Conservation (phyloP, 2,797 vertebrate species). For the Sciaenops ocellatus region DNA sequence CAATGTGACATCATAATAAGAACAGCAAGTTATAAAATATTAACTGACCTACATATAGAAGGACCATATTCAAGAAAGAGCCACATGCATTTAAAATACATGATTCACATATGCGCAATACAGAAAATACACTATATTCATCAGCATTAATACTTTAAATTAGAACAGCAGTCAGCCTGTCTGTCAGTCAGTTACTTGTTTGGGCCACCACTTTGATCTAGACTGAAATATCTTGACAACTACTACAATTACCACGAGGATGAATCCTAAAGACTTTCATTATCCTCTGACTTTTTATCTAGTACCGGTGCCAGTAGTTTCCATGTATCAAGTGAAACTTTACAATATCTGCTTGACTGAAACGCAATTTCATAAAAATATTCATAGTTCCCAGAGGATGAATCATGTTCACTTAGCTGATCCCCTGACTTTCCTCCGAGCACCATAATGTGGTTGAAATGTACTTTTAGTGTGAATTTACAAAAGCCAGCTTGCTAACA, state of each 20-base stretch:
- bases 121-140: slow-evolving; percentile 12
- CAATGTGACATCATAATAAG: slow-evolving; percentile 2
- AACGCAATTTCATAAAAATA: too few species aligned
- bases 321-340: background rate
- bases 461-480: background rate
- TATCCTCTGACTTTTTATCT: background rate
- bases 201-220: background rate
- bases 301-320: background rate
- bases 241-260: too few species aligned
- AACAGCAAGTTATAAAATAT: slow-evolving; percentile 41
- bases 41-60: slow-evolving; percentile 30
- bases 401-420: background rate
- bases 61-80: background rate
- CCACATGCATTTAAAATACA: slow-evolving; percentile 28
- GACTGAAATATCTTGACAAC: background rate
- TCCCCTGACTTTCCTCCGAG: background rate
- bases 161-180: too few species aligned
- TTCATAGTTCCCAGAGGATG: background rate
- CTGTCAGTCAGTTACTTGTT: background rate
- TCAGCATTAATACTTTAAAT: too few species aligned
- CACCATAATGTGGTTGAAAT: background rate
- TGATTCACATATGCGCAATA: slow-evolving; percentile 4
- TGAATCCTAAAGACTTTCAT: background rate
- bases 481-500: background rate
- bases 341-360: background rate